These are phyloP conservation scores for Mormyrus iriodes DNA, from an alignment of 2,113 vertebrate species.

Conservation along the genomic window DNA sequence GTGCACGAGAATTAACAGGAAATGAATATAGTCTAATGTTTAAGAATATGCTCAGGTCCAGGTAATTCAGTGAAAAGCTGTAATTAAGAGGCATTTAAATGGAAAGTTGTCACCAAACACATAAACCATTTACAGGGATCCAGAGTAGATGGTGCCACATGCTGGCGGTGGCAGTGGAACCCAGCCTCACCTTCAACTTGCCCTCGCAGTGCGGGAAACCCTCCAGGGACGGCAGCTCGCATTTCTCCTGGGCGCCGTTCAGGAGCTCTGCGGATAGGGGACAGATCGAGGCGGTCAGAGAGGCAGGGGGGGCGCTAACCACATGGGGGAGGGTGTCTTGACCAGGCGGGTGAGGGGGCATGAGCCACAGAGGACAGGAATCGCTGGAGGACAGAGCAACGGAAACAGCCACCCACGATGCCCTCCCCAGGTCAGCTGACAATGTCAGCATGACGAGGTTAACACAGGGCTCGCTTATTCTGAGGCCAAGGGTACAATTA, in stretches of 20 bases:
- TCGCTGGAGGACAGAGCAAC: background rate
- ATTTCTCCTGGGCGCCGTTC: slow-evolving; percentile 96
- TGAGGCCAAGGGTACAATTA: background rate
- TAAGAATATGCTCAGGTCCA: background rate
- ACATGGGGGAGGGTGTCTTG: background rate
- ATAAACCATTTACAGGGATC: background rate
- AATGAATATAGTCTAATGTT: background rate
- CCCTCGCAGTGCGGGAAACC: slow-evolving; percentile 96
- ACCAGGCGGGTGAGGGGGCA: background rate
- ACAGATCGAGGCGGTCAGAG: background rate
- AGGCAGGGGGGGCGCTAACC: background rate
- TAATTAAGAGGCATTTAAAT: background rate
- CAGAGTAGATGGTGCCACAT: background rate
- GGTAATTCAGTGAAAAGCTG: background rate
- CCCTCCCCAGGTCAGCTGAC: background rate
- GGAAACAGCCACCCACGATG: background rate
- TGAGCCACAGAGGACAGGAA: background rate
- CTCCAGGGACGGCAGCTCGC: slow-evolving; percentile 90
- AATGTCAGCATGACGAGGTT: background rate
- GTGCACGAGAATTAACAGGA: background rate
- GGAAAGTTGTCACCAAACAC: background rate
- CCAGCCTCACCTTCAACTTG: slow-evolving; percentile 81
- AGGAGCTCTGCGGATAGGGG: slow-evolving; percentile 75
- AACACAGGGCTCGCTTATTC: background rate
- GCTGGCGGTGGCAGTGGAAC: background rate